These are phyloP conservation scores for Eospalax fontanierii DNA, from an alignment of 2,797 vertebrate genomes.

Conservation along the genomic window DNA sequence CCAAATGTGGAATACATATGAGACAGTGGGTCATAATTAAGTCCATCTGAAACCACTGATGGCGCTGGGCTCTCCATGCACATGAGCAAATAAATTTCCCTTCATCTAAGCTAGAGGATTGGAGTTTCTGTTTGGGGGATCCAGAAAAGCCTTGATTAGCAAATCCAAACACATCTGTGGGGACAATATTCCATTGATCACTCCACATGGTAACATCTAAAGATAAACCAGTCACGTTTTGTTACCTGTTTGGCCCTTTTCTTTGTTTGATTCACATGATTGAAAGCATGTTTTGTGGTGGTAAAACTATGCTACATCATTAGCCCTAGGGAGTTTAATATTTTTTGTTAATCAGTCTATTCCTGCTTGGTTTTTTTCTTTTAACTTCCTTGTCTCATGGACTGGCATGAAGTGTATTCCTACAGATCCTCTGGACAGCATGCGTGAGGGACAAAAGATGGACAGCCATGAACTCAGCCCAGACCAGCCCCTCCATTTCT, in stretches of 20 bases:
- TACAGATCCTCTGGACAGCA: background rate
- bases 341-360: background rate
- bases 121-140: background rate
- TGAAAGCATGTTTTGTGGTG: background rate
- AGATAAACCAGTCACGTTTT: background rate
- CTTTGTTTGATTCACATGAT: background rate
- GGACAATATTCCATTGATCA: background rate
- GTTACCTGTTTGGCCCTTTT: background rate
- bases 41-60: background rate
- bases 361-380: background rate
- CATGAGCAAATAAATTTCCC: background rate
- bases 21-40: background rate
- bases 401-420: background rate
- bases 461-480: background rate
- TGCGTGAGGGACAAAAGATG: conserved; percentile 17
- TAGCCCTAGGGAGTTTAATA: background rate
- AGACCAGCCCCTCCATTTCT: background rate
- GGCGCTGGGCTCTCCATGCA: background rate
- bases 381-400: background rate
- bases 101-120: background rate
- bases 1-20: too few relatives aligned
- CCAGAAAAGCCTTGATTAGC: background rate
- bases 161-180: background rate
- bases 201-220: background rate
- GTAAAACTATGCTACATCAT: background rate